Base-by-base conservation (phyloP, 2,888 invertebrate species). In the Gibbula magus region DNA sequence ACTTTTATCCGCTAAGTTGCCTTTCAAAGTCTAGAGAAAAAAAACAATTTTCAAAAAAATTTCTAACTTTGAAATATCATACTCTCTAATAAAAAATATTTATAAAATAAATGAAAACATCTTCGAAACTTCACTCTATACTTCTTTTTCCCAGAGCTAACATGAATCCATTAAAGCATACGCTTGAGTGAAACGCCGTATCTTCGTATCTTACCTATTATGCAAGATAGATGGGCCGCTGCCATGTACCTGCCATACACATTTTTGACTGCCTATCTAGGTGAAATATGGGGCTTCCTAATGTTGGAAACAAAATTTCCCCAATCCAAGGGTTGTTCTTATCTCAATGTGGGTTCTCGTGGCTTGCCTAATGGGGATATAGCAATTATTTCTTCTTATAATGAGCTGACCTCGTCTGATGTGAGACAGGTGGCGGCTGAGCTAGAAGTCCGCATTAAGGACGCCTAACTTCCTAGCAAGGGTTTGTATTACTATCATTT, bases 311-410 rank as follows among this genome's bases (percentile, higher is more conserved):
- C 53, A 52, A 45, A 13, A 39, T 29, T 39, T 61, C 61, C 1
- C 29, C 45, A 45, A 29, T 22, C 22, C 53, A 5, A 20, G 51
- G 29, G 45, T 67, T 20, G 35, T 29, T 79, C 80, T 56, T 80
- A 80, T 80, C 79, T 61, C 77, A 52, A 53, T 32, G 54, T 51
- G 25, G 56, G 74, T 74, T 70, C 45, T 53, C 54, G 79, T 75
- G 53, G 75, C 79, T 82, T 82, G 73, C 66, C 52, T 79, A 79
- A 80, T 81, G 79, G 82, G 80, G 54, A 82, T 79, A 81, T 82
- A 79, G 79, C 80, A 82, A 82, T 82, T 82, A 82, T 81, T 82
- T 79, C 77, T 56, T 76, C 73, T 53, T 76, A 77, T 78, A 80
- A 80, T 74, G 78, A 79, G 77, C 52, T 70, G 67, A 79, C 56